phyloP scores from a whole-genome alignment of 53 echinoderm and acorn worm species.

The Paracentrotus lividus region DNA sequence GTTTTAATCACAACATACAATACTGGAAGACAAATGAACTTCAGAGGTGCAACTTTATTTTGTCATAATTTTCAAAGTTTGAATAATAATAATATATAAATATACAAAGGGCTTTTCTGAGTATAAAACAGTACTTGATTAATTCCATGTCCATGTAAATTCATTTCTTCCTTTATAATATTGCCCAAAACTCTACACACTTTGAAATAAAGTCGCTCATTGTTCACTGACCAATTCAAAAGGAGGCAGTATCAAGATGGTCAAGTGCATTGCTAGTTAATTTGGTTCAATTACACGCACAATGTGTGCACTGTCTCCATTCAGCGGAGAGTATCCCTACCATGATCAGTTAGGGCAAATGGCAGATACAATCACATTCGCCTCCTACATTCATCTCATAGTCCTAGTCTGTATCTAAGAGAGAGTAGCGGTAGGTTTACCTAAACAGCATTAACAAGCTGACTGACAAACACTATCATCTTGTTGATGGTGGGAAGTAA shows the following conservation, averaged over 20 bases:
- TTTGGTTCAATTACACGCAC: too few species aligned
- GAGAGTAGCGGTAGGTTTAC: background rate
- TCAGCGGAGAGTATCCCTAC: too few species aligned
- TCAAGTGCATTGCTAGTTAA: background rate
- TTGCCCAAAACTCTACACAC: too few species aligned
- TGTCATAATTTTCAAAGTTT: background rate
- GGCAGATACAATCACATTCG: too few species aligned
- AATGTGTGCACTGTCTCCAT: too few species aligned
- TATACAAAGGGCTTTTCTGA: too few species aligned
- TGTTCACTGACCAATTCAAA: background rate
- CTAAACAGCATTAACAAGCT: background rate
- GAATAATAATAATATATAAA: background rate
- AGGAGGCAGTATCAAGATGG: background rate
- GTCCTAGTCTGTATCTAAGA: too few species aligned
- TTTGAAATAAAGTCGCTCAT: background rate
- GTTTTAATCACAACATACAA: background rate
- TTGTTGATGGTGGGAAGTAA: constrained; percentile 68
- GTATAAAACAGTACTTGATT: background rate
- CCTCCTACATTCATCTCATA: too few species aligned
- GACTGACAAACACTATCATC: background rate
- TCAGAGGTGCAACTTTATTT: background rate
- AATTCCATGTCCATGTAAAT: background rate
- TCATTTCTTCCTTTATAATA: background rate
- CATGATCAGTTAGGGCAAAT: too few species aligned
- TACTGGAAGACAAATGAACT: background rate